A percentile compares a stretch with the other conserved stretches of the same genome.
phyloP scores from a whole-genome alignment of 2,888 invertebrate species.

The Diaperis boleti region DNA sequence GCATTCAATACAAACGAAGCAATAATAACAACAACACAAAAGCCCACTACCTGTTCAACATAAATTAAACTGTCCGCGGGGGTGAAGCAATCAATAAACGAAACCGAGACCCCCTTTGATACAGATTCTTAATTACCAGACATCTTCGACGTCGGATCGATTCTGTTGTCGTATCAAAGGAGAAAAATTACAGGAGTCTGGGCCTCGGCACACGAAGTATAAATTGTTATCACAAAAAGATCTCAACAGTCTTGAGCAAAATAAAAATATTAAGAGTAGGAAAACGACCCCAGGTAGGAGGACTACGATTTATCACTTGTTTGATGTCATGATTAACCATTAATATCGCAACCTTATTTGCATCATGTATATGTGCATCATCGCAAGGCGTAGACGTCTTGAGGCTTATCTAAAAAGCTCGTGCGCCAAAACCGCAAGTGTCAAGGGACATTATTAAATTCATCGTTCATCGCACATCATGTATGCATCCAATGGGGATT shows the following conservation, averaged over 20 bases:
- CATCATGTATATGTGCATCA: background rate
- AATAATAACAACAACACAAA: slow-evolving; percentile 34
- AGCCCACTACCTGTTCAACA: slow-evolving; percentile 38
- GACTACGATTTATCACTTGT: too few species aligned
- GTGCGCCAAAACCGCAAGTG: slow-evolving; percentile 28
- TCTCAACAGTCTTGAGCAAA: too few species aligned
- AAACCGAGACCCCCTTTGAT: slow-evolving; percentile 18
- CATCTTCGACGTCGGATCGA: slow-evolving; percentile 7
- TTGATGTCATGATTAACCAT: too few species aligned
- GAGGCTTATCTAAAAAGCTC: slow-evolving; percentile 23
- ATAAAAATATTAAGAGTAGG: too few species aligned
- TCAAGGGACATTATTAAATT: slow-evolving; percentile 40
- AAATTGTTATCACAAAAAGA: too few species aligned
- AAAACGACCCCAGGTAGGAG: too few species aligned
- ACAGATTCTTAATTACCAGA: slow-evolving; percentile 37
- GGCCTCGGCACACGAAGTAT: too few species aligned
- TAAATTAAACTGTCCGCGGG: slow-evolving; percentile 30
- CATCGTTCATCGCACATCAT: slow-evolving; percentile 41
- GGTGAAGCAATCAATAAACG: slow-evolving; percentile 19
- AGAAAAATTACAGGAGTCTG: slow-evolving; percentile 1
- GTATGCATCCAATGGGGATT: slow-evolving; percentile 32
- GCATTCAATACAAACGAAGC: slow-evolving; percentile 21
- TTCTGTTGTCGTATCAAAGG: background rate
- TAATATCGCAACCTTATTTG: too few species aligned
- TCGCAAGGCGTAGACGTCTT: slow-evolving; percentile 8